A percentile compares a stretch with the other conserved stretches of the same genome.
These are phyloP conservation scores for Lordiphosa andalusiaca DNA, from an alignment of 2,888 invertebrate species.

Conservation along the genomic window DNA sequence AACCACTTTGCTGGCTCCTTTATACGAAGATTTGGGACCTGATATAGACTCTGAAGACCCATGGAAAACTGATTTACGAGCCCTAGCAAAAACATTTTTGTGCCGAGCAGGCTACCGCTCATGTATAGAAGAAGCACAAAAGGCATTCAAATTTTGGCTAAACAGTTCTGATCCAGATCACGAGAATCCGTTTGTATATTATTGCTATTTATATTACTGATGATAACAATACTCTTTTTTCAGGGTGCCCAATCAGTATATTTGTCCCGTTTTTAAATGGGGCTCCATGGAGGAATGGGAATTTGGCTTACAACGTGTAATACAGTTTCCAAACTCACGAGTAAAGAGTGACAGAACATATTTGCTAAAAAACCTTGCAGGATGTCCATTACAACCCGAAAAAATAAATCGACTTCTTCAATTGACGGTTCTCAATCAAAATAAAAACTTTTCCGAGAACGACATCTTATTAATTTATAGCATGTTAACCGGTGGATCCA, in stretches of 20 bases:
- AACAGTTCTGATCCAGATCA: constrained; percentile 86
- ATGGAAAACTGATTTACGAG: constrained; percentile 85
- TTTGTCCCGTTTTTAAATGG: constrained; percentile 92
- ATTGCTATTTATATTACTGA: constrained; percentile 1
- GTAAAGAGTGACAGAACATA: constrained; percentile 89
- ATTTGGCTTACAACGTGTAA: constrained; percentile 88
- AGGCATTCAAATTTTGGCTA: constrained; percentile 89
- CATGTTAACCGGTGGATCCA: constrained; percentile 86
- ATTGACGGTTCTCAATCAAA: constrained; percentile 85
- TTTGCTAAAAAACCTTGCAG: constrained; percentile 88
- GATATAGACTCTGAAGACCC: constrained; percentile 83
- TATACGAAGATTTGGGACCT: constrained; percentile 86
- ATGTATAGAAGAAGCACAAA: constrained; percentile 88
- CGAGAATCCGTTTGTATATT: constrained; percentile 87
- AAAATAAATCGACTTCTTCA: constrained; percentile 86
- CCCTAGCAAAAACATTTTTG: constrained; percentile 86
- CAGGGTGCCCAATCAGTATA: constrained; percentile 87
- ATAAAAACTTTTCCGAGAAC: constrained; percentile 88
- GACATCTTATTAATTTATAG: constrained; percentile 88
- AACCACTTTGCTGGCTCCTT: constrained; percentile 85
- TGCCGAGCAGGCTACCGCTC: constrained; percentile 89
- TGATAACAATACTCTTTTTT: constrained; percentile 3
- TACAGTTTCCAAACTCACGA: constrained; percentile 86
- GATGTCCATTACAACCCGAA: constrained; percentile 87
- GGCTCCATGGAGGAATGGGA: constrained; percentile 90